Evolutionary conservation across 2,113 vertebrate species (phyloP), one percentile per base, ranked within the genome.

Genomic region (Cyprinodon brontotheroides): DNA sequence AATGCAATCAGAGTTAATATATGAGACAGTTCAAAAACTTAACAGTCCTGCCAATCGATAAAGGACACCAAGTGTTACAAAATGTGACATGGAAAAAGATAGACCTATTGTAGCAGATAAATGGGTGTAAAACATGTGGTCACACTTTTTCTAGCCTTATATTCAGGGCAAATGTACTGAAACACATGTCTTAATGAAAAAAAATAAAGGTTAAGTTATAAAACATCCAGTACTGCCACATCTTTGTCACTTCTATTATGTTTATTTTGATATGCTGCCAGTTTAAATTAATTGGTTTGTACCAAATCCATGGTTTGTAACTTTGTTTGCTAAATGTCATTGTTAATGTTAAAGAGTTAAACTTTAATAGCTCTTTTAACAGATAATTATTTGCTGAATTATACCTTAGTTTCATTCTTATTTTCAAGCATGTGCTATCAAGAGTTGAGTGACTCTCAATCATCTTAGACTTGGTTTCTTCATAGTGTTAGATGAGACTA

Each of bases 41-140:
- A 88, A 83, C 86, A 91, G 62, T 74, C 62, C 64, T 67, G 77
- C 84, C 68, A 50, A 72, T 53, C 9, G 11, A 78, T 73, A 72
- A 62, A 75, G 57, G 69, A 84, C 68, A 69, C 79, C 81, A 85
- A 77, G 86, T 85, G 86, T 85, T 89, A 88, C 77, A 80, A 74
- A 79, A 60, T 29, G 29, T 29, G 74, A 75, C 74, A 75, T 81
- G 85, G 83, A 91, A 87, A 79, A 15, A 81, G 50, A 77, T 60
- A 45, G 70, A 69, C 64, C 62, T 86, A 63, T 62, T 15, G 40
- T 48, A 57, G 68, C 62, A 70, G 43, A 65, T 15, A 72, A 76
- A 85, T 72, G 65, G 62, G 72, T n/a, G 7, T 20, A 57, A 57
- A 9, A 13, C 4, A 15, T 57, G 50, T 14, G 1, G 50, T 57